A percentile compares a stretch with the other conserved stretches of the same genome.
Conservation (phyloP, 1,140 invertebrate genomes). For the Drosophila auraria region DNA sequence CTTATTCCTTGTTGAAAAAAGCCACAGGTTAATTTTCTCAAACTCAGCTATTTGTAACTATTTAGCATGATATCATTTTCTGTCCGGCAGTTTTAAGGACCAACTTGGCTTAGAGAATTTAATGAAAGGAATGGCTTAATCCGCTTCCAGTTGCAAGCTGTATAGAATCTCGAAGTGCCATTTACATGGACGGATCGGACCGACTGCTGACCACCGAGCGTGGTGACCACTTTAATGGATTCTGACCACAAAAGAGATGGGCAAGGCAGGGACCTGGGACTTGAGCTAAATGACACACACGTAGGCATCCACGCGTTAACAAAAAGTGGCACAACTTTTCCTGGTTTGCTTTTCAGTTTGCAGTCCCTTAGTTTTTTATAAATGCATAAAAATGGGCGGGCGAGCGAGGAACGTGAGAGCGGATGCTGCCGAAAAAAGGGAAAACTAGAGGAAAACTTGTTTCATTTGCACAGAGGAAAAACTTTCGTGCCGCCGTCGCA, state of each 20-base stretch:
- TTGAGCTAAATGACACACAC: constrained; percentile 47
- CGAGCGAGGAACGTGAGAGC: constrained; percentile 10
- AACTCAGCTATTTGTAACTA: neutral
- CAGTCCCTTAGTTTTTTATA: constrained; percentile 62
- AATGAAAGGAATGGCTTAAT: constrained; percentile 26
- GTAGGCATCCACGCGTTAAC: constrained; percentile 65
- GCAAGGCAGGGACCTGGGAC: constrained; percentile 17
- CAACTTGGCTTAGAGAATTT: neutral
- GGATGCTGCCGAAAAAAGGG: constrained; percentile 26
- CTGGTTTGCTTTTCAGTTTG: constrained; percentile 57
- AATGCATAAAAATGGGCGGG: constrained; percentile 72
- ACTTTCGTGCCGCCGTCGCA: constrained; percentile 64
- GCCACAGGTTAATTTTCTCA: neutral
- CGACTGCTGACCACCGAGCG: constrained; percentile 22
- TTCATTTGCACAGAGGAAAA: constrained; percentile 72
- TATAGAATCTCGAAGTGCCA: constrained; percentile 9
- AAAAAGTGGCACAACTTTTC: constrained; percentile 65
- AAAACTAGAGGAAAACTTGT: constrained; percentile 63
- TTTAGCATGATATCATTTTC: neutral
- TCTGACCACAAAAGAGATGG: constrained; percentile 25
- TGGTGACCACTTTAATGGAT: constrained; percentile 31
- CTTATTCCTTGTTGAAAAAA: too few relatives aligned
- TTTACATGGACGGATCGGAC: constrained; percentile 24
- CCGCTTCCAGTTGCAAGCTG: constrained; percentile 8
- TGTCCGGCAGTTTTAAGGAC: too few relatives aligned